Conservation (phyloP, 1,140 invertebrate genomes). For the Mizuhopecten yessoensis region DNA sequence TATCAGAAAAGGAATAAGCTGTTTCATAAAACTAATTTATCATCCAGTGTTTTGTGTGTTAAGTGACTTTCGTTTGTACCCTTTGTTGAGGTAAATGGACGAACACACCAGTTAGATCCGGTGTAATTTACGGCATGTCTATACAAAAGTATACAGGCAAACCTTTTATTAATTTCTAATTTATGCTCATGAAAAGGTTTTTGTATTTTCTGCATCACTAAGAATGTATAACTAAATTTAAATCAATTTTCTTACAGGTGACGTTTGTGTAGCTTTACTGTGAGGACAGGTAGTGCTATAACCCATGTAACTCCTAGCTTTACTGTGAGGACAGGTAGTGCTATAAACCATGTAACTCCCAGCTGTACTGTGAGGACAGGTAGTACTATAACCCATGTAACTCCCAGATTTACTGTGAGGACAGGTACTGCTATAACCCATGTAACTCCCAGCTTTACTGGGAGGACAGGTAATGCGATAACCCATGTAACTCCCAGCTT, state of each 20-base stretch:
- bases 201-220: constrained; percentile 34
- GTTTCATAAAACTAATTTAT: background rate
- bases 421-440: too few relatives aligned
- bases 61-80: background rate
- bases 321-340: too few relatives aligned
- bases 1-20: background rate
- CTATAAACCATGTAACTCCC: too few relatives aligned
- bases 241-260: background rate
- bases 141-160: background rate
- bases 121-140: background rate
- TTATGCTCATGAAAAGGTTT: constrained; percentile 14
- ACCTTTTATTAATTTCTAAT: constrained; percentile 36
- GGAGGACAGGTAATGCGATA: too few relatives aligned
- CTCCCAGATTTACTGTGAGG: too few relatives aligned
- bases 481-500: background rate
- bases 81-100: background rate
- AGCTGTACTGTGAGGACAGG: too few relatives aligned
- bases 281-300: background rate
- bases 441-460: background rate
- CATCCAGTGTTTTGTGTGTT: background rate
- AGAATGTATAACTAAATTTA: background rate
- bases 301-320: background rate
- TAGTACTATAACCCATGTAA: too few relatives aligned
- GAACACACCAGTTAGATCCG: background rate
- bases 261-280: background rate